Conservation (phyloP, 2,888 invertebrate species). For the Aplocera efformata region DNA sequence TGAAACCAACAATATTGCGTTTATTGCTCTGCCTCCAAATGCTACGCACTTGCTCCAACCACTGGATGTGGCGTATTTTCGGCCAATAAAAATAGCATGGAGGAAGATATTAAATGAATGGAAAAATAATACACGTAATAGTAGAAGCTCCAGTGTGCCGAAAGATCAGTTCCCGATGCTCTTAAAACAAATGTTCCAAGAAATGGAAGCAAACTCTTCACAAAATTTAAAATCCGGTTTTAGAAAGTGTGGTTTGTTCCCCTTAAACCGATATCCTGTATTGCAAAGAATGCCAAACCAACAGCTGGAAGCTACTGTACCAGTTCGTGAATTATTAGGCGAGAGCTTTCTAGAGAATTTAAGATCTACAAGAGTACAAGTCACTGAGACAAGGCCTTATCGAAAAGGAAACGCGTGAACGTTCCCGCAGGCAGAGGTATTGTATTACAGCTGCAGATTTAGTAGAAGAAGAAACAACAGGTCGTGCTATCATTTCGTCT, state of each 20-base stretch:
- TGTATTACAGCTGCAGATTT: constrained; percentile 21
- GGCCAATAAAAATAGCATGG: constrained; percentile 25
- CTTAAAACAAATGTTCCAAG: constrained; percentile 24
- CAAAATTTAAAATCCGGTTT: constrained; percentile 26
- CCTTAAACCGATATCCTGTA: constrained; percentile 11
- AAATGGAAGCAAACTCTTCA: constrained; percentile 21
- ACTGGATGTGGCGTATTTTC: constrained; percentile 24
- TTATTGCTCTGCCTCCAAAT: constrained; percentile 17
- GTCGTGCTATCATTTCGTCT: constrained; percentile 2
- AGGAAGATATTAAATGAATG: constrained; percentile 19
- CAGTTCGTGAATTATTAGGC: constrained; percentile 12
- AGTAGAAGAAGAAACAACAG: constrained; percentile 1
- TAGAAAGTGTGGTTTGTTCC: constrained; percentile 25
- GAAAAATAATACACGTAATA: constrained; percentile 19
- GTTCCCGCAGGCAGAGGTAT: constrained; percentile 21
- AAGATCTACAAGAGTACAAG: constrained; percentile 20
- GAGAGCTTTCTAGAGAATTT: constrained; percentile 18
- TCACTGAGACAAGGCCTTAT: constrained; percentile 17
- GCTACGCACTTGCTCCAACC: constrained; percentile 22
- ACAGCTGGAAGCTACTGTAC: constrained; percentile 12
- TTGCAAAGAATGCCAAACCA: constrained; percentile 15
- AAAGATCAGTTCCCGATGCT: constrained; percentile 25
- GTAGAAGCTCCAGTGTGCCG: constrained; percentile 20
- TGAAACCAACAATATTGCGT: constrained; percentile 18
- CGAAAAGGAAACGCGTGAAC: constrained; percentile 21